Evolutionary conservation across 64 coral and sea anemone genomes (phyloP), one percentile per base, ranked within the genome.

Genomic region (Exaiptasia diaphana): DNA sequence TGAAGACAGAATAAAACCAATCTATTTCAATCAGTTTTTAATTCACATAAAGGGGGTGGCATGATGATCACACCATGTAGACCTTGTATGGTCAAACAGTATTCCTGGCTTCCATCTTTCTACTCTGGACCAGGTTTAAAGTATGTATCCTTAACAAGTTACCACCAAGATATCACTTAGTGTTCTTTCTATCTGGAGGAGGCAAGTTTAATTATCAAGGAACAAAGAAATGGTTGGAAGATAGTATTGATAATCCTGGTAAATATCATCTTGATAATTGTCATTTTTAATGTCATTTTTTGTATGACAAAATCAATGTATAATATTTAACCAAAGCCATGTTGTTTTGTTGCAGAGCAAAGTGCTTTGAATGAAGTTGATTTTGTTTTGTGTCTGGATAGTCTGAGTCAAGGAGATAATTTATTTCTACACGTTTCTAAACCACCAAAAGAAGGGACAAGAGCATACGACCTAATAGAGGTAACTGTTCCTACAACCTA

Each of bases 161-260:
- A 31, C 11, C 20, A 8, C 3, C 21, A 38, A 97, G 95, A 78
- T 99, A 91, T 57, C 91, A 99, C 85, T 85, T 99, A 55, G 95
- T 93, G 22, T 99, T 99, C 58, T 88, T 99, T 13, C 68, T 99
- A 1, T 99, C 95, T 80, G 95, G 95, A 64, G 95, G 85, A 74
- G 95, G 95, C 29, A 92, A 99, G 38, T 99, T 99, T 64, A 99
- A 99, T 81, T 99, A 92, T 65, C 80, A 92, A 59, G 95, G 95
- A 45, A 99, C 95, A 6, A 92, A 91, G 11, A 92, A 88, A 63
- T 99, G 95, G 95, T 56, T 99, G 8, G 95, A 99, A 69, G 95
- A 99, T 59, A 88, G 82, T 80, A 70, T 99, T 42, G 95, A 99
- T 41, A 99, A 99, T 76, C 79, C 89, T 61, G 93, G 93, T 96